Evolutionary conservation across 1,140 invertebrate species (phyloP).

Genomic region (Venturia canescens): DNA sequence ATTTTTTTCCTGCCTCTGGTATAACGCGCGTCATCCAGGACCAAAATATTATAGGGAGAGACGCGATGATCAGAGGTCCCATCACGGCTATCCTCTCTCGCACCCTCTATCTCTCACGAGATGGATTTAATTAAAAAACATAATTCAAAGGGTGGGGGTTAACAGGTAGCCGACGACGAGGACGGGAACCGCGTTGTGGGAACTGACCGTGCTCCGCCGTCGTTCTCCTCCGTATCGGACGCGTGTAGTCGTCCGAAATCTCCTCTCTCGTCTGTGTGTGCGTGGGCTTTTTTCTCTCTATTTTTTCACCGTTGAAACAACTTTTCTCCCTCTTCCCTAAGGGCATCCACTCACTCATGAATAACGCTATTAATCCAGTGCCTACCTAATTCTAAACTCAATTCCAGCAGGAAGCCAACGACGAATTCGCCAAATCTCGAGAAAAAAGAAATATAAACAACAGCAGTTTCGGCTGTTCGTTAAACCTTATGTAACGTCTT

Average conservation of each 20-base stretch:
- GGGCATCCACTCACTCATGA: conserved; percentile 73
- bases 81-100: conserved; percentile 44
- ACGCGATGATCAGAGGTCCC: conserved; percentile 30
- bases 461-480: not conserved
- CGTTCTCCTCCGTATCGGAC: conserved; percentile 11
- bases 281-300: conserved; percentile 12
- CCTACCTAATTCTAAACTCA: conserved; percentile 59
- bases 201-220: conserved; percentile 66
- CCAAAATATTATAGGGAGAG: conserved; percentile 35
- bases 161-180: conserved; percentile 72
- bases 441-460: no score
- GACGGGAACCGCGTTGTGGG: conserved; percentile 66
- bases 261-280: conserved; percentile 15
- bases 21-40: conserved; percentile 56
- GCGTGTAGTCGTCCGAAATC: not conserved
- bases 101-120: conserved; percentile 60
- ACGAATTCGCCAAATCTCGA: conserved; percentile 38
- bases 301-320: conserved; percentile 33
- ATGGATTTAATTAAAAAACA: conserved; percentile 78
- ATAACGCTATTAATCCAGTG: conserved; percentile 76
- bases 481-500: not conserved
- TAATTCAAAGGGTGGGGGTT: conserved; percentile 75
- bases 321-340: conserved; percentile 39
- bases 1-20: conserved; percentile 58
- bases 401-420: conserved; percentile 51